Conservation (phyloP, 1,140 invertebrate species). For the Heterodera schachtii region DNA sequence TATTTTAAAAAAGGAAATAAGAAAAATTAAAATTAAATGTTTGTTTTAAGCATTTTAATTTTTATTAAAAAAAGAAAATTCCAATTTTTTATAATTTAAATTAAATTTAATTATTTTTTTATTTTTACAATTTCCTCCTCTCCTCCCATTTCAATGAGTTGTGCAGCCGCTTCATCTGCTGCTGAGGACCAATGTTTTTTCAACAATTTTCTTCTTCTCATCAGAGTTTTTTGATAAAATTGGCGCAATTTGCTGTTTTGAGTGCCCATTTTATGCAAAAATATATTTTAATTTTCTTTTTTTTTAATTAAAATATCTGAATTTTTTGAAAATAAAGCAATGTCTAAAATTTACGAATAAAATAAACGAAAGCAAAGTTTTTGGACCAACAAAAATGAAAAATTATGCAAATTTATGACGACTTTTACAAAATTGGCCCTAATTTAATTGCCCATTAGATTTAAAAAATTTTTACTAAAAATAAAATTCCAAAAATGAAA, state of each 20-base stretch:
- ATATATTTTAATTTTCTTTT: too few species aligned
- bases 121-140: background rate
- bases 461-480: too few species aligned
- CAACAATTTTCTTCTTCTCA: background rate
- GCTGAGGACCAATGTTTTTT: background rate
- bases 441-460: too few species aligned
- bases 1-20: too few species aligned
- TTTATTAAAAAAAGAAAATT: too few species aligned
- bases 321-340: background rate
- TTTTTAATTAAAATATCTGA: background rate
- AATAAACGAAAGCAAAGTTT: background rate
- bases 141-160: background rate
- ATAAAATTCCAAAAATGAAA: too few species aligned
- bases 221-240: background rate
- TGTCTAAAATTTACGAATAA: too few species aligned
- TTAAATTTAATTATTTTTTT: background rate
- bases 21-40: too few species aligned
- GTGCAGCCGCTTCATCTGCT: background rate
- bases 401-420: too few species aligned
- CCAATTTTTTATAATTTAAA: background rate
- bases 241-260: slow-evolving; percentile 5
- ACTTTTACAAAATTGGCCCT: too few species aligned
- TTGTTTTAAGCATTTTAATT: background rate
- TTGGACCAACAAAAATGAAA: background rate
- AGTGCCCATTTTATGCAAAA: background rate